phyloP scores from a whole-genome alignment of 2,797 vertebrate species.

The Phoxinus dragarum region DNA sequence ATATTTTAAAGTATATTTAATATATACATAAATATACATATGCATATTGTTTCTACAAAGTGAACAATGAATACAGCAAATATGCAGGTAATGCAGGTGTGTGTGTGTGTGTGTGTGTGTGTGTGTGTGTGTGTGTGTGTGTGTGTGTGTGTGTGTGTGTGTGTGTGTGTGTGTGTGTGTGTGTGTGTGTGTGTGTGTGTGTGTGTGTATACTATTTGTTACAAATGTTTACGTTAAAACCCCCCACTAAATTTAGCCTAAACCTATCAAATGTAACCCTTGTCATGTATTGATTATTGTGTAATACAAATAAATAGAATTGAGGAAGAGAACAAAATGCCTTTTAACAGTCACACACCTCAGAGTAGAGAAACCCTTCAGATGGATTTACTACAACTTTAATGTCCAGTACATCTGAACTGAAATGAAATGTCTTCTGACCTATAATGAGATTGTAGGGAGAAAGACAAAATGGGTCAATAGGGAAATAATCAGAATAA shows the following conservation, averaged over 20 bases:
- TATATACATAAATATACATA: background rate
- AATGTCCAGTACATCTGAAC: conserved; percentile 85
- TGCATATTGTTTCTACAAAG: background rate
- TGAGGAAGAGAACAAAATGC: background rate
- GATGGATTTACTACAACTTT: conserved; percentile 90
- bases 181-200: too few species aligned
- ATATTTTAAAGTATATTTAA: too few species aligned
- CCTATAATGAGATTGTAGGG: conserved; percentile 70
- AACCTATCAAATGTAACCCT: conserved; percentile 1
- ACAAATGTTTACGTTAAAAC: background rate
- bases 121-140: too few species aligned
- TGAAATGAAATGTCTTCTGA: conserved; percentile 87
- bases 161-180: too few species aligned
- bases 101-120: too few species aligned
- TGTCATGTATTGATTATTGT: background rate
- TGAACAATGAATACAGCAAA: background rate
- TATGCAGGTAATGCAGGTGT: too few species aligned
- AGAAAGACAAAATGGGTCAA: conserved; percentile 30
- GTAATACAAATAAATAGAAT: background rate
- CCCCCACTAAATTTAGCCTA: background rate
- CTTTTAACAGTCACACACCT: conserved; percentile 78
- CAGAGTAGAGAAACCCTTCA: conserved; percentile 84
- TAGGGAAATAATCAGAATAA: conserved; percentile 28
- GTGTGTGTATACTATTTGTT: background rate
- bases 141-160: too few species aligned